phyloP scores from a whole-genome alignment of 2,888 invertebrate species.

The Ceraclea dissimilis region DNA sequence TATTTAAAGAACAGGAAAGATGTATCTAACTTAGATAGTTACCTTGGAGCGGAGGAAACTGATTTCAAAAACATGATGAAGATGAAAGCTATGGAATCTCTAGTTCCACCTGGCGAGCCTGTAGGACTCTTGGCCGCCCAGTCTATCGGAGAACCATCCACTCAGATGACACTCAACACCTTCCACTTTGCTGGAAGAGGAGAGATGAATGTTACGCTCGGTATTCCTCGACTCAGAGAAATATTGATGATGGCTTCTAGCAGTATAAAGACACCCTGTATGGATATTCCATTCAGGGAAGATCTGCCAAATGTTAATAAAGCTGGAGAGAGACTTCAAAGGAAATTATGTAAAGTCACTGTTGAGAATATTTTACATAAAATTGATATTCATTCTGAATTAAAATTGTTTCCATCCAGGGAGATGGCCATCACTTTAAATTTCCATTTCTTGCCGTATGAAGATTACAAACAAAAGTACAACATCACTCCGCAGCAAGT shows the following conservation, averaged over 20 bases:
- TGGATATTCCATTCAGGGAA: slow-evolving; percentile 80
- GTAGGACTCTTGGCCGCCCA: slow-evolving; percentile 96
- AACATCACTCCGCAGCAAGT: slow-evolving; percentile 62
- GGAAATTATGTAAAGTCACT: slow-evolving; percentile 69
- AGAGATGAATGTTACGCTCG: slow-evolving; percentile 99
- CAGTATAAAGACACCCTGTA: slow-evolving; percentile 92
- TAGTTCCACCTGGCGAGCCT: slow-evolving; percentile 89
- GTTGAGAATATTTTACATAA: slow-evolving; percentile 72
- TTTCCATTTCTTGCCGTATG: slow-evolving; percentile 66
- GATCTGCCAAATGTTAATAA: slow-evolving; percentile 40
- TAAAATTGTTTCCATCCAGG: slow-evolving; percentile 49
- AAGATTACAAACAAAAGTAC: slow-evolving; percentile 66
- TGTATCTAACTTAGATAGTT: slow-evolving; percentile 30
- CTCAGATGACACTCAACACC: slow-evolving; percentile 99
- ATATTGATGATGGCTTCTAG: slow-evolving; percentile 93
- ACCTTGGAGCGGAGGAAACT: slow-evolving; percentile 35
- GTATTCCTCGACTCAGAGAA: slow-evolving; percentile 94
- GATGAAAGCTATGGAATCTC: slow-evolving; percentile 66
- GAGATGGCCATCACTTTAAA: slow-evolving; percentile 58
- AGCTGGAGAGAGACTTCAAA: slow-evolving; percentile 62
- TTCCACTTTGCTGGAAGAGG: slow-evolving; percentile 99
- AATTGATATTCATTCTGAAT: slow-evolving; percentile 53
- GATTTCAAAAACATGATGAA: slow-evolving; percentile 64
- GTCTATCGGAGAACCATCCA: slow-evolving; percentile 98
- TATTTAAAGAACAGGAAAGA: slow-evolving; percentile 47